These are phyloP conservation scores for Holacanthella duospinosa DNA, from an alignment of 2,888 invertebrate genomes.

Conservation along the genomic window DNA sequence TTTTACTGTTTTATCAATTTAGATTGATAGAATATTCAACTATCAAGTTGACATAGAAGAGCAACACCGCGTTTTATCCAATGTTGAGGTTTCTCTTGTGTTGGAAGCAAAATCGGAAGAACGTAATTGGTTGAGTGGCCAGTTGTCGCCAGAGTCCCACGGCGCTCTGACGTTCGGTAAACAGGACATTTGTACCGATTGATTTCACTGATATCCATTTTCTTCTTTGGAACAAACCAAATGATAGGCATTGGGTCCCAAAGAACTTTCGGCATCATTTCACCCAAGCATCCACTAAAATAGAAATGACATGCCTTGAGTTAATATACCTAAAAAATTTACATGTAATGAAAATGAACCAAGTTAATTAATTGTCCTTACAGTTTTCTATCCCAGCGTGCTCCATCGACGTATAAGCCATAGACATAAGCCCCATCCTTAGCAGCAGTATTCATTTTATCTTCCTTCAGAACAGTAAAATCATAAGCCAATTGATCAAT, in stretches of 20 bases:
- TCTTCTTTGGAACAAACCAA: conserved; percentile 21
- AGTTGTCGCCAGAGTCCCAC: conserved; percentile 66
- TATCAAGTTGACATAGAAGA: conserved; percentile 62
- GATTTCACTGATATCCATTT: conserved; percentile 47
- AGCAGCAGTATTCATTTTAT: conserved; percentile 46
- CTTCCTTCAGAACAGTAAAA: conserved; percentile 54
- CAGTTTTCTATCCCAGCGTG: conserved; percentile 63
- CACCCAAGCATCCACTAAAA: background rate
- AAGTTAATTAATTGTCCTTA: too few relatives aligned
- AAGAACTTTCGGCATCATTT: conserved; percentile 1
- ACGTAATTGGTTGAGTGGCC: conserved; percentile 78
- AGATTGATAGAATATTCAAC: too few relatives aligned
- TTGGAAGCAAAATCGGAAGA: conserved; percentile 57
- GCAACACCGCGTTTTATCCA: conserved; percentile 75
- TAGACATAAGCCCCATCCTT: conserved; percentile 15
- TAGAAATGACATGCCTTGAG: too few relatives aligned
- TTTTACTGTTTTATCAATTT: too few relatives aligned
- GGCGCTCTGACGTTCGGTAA: conserved; percentile 69
- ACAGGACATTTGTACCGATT: conserved; percentile 63
- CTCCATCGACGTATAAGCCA: conserved; percentile 35
- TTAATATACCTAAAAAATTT: background rate
- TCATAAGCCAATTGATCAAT: conserved; percentile 77
- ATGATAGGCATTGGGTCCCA: conserved; percentile 7
- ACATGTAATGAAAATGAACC: background rate
- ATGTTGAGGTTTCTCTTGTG: conserved; percentile 54